A percentile compares a stretch with the other conserved stretches of the same genome.
phyloP scores from a whole-genome alignment of 2,797 vertebrate species.

The Ctenopoma multispine region DNA sequence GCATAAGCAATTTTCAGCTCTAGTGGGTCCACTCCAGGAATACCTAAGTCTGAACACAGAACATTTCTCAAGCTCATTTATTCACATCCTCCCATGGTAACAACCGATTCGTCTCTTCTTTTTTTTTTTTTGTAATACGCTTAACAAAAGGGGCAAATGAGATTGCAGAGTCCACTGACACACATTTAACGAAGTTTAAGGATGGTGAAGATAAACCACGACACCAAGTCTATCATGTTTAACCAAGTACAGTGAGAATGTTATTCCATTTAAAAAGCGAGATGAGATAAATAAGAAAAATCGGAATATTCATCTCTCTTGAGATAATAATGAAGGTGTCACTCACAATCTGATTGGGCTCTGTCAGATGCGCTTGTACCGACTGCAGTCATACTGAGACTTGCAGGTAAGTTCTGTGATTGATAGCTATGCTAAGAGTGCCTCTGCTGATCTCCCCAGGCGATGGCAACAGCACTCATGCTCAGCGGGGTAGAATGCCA shows the following conservation, averaged over 20 bases:
- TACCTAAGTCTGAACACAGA: constrained; percentile 76
- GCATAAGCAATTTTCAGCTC: constrained; percentile 86
- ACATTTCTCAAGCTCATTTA: constrained; percentile 81
- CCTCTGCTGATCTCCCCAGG: constrained; percentile 59
- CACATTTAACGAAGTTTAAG: constrained; percentile 12
- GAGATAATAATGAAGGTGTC: constrained; percentile 38
- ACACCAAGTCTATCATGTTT: not conserved
- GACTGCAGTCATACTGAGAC: constrained; percentile 30
- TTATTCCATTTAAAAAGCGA: constrained; percentile 10
- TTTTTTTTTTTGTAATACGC: constrained; percentile 20
- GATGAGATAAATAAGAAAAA: constrained; percentile 3
- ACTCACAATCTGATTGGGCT: constrained; percentile 49
- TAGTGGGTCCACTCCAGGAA: constrained; percentile 79
- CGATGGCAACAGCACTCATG: constrained; percentile 40
- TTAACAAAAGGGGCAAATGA: constrained; percentile 54
- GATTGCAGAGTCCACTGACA: constrained; percentile 17
- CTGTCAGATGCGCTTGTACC: constrained; percentile 29
- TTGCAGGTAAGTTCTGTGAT: constrained; percentile 61
- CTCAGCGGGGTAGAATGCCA: constrained; percentile 52
- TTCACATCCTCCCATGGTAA: constrained; percentile 64
- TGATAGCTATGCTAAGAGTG: constrained; percentile 58
- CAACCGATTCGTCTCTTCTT: constrained; percentile 42
- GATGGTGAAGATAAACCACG: not conserved
- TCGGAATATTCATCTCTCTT: constrained; percentile 40
- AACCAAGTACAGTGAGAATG: not conserved